Conservation (phyloP, 2,888 invertebrate species). For the Diachrysia chrysitis region DNA sequence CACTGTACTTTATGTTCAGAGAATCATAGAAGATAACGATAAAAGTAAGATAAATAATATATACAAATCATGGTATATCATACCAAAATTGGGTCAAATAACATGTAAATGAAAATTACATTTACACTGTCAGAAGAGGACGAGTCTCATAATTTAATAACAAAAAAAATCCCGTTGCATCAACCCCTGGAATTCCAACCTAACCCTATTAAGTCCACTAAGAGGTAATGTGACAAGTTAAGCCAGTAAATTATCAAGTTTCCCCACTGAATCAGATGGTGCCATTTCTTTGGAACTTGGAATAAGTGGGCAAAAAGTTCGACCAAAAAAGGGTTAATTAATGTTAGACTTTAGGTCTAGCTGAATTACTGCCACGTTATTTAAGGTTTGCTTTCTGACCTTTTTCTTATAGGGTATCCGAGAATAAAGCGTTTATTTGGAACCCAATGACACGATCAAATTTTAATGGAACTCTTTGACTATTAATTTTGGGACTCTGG, state of each 20-base stretch:
- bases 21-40: no score
- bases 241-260: conserved; percentile 53
- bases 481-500: no score
- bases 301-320: conserved; percentile 38
- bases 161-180: conserved; percentile 1
- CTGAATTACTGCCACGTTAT: conserved; percentile 29
- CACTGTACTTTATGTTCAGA: no score
- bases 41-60: no score
- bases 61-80: no score
- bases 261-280: conserved; percentile 37
- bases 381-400: conserved; percentile 20
- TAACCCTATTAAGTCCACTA: conserved; percentile 31
- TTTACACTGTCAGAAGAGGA: no score
- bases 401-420: conserved; percentile 15
- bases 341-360: conserved; percentile 25
- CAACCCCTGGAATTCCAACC: conserved; percentile 11
- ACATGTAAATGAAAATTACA: not conserved
- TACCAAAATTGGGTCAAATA: not conserved
- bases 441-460: not conserved
- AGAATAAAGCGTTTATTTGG: conserved; percentile 5
- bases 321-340: conserved; percentile 43
- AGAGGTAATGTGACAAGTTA: conserved; percentile 45
- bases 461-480: not conserved
- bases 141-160: not conserved
- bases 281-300: conserved; percentile 39